A percentile compares a stretch with the other conserved stretches of the same genome.
These are phyloP conservation scores for Sinocyclocheilus grahami DNA, from an alignment of 2,113 vertebrate genomes.

Conservation along the genomic window DNA sequence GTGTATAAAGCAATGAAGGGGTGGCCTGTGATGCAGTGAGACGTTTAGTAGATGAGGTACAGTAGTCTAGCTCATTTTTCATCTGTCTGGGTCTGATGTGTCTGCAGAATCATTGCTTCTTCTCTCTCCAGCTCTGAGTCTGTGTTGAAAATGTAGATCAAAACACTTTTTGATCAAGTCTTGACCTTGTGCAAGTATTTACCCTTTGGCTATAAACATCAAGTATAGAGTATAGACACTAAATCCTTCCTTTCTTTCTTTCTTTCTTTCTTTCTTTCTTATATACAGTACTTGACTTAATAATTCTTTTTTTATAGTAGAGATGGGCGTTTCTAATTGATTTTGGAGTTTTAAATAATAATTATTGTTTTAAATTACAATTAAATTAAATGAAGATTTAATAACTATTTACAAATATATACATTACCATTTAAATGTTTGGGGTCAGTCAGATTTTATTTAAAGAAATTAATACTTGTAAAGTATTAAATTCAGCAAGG, in stretches of 20 bases:
- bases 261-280: neutral
- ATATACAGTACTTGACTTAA: no score
- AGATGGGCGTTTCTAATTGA: neutral
- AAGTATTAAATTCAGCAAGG: no score
- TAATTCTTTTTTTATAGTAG: neutral
- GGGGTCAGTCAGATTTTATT: no score
- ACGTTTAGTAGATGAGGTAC: neutral
- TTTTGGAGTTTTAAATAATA: neutral
- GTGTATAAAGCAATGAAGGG: neutral
- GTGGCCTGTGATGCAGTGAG: neutral
- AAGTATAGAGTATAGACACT: neutral
- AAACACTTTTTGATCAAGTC: neutral
- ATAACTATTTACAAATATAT: no score
- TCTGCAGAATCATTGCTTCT: slow-evolving; percentile 47
- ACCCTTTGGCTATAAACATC: neutral
- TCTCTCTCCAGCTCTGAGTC: slow-evolving; percentile 13
- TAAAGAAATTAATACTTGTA: no score
- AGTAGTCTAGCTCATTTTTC: neutral
- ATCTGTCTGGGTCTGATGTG: slow-evolving; percentile 31
- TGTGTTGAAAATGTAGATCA: neutral
- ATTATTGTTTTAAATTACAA: no score
- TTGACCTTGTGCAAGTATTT: neutral
- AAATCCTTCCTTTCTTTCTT: neutral
- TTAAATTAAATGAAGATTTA: no score
- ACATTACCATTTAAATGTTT: no score